Conservation (phyloP, 2,113 vertebrate species). For the Lycaon pictus region DNA sequence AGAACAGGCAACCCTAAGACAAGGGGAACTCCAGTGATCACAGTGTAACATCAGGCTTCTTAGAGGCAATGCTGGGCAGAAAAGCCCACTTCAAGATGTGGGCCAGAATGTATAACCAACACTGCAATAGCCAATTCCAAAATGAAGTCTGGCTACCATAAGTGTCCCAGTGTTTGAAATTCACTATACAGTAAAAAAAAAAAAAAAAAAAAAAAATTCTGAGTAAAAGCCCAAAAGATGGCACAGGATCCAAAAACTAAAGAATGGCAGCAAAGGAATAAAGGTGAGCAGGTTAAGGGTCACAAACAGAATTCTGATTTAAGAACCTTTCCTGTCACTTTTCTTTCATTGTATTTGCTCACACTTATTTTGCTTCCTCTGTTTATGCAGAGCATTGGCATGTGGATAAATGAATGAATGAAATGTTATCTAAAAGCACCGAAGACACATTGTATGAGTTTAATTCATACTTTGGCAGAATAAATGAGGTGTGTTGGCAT, state of each 20-base stretch:
- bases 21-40: neutral
- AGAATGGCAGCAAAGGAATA: neutral
- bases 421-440: neutral
- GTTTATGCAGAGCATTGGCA: neutral
- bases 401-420: neutral
- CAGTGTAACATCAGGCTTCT: neutral
- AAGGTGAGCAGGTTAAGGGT: neutral
- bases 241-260: neutral
- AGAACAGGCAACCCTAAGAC: neutral
- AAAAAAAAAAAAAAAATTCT: neutral
- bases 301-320: constrained; percentile 2
- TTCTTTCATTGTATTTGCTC: neutral
- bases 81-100: neutral
- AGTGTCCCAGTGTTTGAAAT: neutral
- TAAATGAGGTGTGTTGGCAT: neutral
- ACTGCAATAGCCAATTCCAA: neutral
- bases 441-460: neutral
- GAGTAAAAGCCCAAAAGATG: neutral
- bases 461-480: neutral
- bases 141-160: neutral
- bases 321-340: neutral
- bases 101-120: neutral
- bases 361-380: neutral
- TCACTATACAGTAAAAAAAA: neutral
- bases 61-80: too few species aligned